Evolutionary conservation across 2,888 invertebrate genomes (phyloP).

Genomic region (Sialis fuliginosa): DNA sequence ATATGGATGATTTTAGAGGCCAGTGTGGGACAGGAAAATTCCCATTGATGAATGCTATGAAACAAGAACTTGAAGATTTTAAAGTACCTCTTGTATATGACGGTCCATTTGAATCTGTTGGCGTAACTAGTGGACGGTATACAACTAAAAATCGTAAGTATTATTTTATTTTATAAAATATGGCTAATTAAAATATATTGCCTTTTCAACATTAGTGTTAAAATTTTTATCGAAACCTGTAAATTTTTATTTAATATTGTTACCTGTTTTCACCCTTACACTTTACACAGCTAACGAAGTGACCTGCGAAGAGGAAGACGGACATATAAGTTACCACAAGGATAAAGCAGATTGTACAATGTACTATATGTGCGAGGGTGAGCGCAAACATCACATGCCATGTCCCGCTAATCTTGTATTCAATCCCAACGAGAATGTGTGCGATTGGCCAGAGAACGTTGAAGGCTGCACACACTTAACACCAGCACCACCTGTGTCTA

Average conservation of each 20-base stretch:
- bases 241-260: no score
- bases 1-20: slow-evolving; percentile 90
- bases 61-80: slow-evolving; percentile 68
- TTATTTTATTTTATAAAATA: no score
- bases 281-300: slow-evolving; percentile 83
- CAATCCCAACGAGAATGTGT: slow-evolving; percentile 82
- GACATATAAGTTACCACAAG: slow-evolving; percentile 85
- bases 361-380: slow-evolving; percentile 94
- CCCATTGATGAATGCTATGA: slow-evolving; percentile 74
- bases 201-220: no score
- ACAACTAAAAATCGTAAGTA: slow-evolving; percentile 80
- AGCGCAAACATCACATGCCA: slow-evolving; percentile 90
- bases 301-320: slow-evolving; percentile 80
- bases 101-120: slow-evolving; percentile 66
- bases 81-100: slow-evolving; percentile 67
- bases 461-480: slow-evolving; percentile 65
- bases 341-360: slow-evolving; percentile 84
- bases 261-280: no score
- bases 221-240: neutral
- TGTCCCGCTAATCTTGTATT: slow-evolving; percentile 85
- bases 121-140: slow-evolving; percentile 48
- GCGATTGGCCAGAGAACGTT: slow-evolving; percentile 92
- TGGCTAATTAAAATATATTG: no score
- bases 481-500: slow-evolving; percentile 35
- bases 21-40: slow-evolving; percentile 81